Conservation (phyloP, 2,797 vertebrate genomes). For the Syngnathus acus region DNA sequence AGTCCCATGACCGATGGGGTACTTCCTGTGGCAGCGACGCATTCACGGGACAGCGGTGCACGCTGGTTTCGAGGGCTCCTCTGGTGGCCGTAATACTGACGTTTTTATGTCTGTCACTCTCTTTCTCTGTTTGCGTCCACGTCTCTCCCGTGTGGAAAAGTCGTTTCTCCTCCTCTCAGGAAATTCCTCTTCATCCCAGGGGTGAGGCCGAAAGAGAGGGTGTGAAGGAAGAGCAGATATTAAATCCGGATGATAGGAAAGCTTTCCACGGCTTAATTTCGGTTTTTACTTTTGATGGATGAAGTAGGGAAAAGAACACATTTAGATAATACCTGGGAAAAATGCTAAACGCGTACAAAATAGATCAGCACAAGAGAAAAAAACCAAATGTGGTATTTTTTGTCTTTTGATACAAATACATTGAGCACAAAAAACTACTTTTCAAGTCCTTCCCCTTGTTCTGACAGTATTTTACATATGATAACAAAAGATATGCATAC, state of each 20-base stretch:
- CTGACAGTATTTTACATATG: no score
- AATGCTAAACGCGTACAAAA: not conserved
- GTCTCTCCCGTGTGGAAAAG: conserved; percentile 42
- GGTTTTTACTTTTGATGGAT: not conserved
- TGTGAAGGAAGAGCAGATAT: conserved; percentile 12
- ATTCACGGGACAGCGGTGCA: not conserved
- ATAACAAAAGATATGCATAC: no score
- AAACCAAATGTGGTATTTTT: no score
- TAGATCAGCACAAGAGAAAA: no score
- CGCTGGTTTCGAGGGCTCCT: not conserved
- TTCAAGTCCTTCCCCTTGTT: no score
- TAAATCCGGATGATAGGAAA: not conserved
- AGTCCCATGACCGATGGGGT: not conserved
- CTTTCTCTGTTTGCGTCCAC: not conserved
- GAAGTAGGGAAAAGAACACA: not conserved
- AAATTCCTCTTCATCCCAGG: conserved; percentile 50
- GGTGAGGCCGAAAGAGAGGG: conserved; percentile 21
- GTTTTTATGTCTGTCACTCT: conserved; percentile 17
- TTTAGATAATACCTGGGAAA: not conserved
- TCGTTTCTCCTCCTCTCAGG: conserved; percentile 45
- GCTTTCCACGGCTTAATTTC: conserved; percentile 5
- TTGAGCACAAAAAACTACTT: no score
- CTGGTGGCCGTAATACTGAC: conserved; percentile 28
- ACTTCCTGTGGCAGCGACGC: conserved; percentile 11
- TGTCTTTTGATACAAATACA: no score